Conservation (phyloP, 1,140 invertebrate genomes). For the Aphelenchoides fujianensis region DNA sequence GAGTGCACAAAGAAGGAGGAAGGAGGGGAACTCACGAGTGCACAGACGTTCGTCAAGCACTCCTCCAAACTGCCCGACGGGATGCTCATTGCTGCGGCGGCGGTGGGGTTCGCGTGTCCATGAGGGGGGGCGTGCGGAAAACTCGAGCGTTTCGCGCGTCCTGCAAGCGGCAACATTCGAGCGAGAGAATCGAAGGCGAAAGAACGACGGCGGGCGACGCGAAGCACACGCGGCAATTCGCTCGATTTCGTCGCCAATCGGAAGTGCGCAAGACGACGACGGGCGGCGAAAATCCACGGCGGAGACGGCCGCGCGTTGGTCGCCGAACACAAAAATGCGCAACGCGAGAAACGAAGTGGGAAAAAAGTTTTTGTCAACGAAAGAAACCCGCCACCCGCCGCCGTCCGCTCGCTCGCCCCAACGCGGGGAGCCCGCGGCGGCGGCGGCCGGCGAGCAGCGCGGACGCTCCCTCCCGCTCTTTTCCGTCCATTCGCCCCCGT, state of each 20-base stretch:
- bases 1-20: constrained; percentile 17
- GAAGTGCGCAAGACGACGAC: too few species aligned
- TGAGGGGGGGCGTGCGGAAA: too few species aligned
- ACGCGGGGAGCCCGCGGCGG: too few species aligned
- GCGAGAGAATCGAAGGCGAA: neutral
- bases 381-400: neutral
- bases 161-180: too few species aligned
- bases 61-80: constrained; percentile 31
- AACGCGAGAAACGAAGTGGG: neutral
- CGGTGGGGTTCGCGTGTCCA: too few species aligned
- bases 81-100: too few species aligned
- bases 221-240: neutral
- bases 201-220: neutral
- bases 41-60: constrained; percentile 38
- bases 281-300: too few species aligned
- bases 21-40: constrained; percentile 28
- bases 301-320: constrained; percentile 1
- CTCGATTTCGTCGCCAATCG: neutral
- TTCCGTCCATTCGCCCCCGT: too few species aligned
- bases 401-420: too few species aligned
- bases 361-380: neutral
- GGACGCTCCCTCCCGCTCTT: too few species aligned
- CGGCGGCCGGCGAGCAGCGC: too few species aligned
- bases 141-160: neutral
- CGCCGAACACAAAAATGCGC: too few species aligned